phyloP scores from a whole-genome alignment of 2,888 invertebrate species.

The Drosophila colorata region DNA sequence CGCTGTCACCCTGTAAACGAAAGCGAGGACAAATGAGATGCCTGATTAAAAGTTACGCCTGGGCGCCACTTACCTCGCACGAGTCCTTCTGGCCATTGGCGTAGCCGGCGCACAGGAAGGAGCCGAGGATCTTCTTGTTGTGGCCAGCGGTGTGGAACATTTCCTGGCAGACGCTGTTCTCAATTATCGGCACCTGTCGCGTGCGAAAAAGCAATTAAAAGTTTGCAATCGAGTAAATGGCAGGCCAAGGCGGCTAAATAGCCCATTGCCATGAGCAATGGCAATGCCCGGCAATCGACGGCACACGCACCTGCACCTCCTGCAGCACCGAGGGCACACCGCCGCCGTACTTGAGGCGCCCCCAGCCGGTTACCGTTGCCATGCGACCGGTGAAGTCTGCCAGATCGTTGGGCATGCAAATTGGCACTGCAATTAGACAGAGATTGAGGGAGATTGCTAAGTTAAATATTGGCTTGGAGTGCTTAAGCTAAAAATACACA shows the following conservation, averaged over 20 bases:
- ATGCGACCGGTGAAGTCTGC: conserved; percentile 93
- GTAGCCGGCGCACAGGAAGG: conserved; percentile 96
- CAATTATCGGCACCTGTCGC: conserved; percentile 93
- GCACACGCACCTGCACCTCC: conserved; percentile 90
- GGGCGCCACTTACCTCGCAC: conserved; percentile 89
- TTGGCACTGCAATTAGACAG: conserved; percentile 89
- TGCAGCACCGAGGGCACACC: conserved; percentile 95
- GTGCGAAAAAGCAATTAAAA: conserved; percentile 36
- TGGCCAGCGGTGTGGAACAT: conserved; percentile 97
- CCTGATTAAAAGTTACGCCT: conserved; percentile 1
- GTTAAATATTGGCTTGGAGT: neutral
- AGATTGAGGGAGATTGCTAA: neutral
- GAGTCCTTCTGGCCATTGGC: conserved; percentile 96
- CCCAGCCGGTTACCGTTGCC: conserved; percentile 97
- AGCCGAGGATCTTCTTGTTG: conserved; percentile 93
- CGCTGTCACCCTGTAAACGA: conserved; percentile 93
- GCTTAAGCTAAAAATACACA: too few species aligned
- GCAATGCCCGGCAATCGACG: too few species aligned
- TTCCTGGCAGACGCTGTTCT: conserved; percentile 95
- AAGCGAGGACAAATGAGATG: neutral
- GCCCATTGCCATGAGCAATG: conserved; percentile 4
- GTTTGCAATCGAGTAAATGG: conserved; percentile 18
- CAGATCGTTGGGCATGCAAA: conserved; percentile 93
- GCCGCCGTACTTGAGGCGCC: conserved; percentile 95
- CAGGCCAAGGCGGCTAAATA: conserved; percentile 11